Evolutionary conservation across 1,140 invertebrate species (phyloP), one percentile per base, ranked within the genome.

Genomic region (Caenorhabditis briggsae): DNA sequence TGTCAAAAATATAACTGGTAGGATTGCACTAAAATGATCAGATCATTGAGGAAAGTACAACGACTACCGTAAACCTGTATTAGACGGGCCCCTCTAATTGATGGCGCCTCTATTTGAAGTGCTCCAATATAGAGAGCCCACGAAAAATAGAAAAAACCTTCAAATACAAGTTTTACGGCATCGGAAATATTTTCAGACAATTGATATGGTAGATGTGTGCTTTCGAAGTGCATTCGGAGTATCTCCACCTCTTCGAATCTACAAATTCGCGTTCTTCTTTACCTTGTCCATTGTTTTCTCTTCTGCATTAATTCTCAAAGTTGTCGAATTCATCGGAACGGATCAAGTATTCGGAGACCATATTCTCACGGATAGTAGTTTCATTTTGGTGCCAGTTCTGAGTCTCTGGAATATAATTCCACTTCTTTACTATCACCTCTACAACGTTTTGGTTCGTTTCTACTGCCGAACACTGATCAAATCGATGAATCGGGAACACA

Each of bases 321-420:
- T 90, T 14, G 87, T 86, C 9, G 89, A 90, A 61, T 82, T 84
- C 25, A 43, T 88, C 18, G 50, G 74, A 18, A 87, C 86, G 18
- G 86, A 78, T 20, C 59, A 83, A 58, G 43, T 43, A 18, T 56
- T 88, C 20, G 82, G 86, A 23, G 64, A 88, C 2, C 65, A 84
- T 50, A 56, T 86, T 20, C 56, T 91, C 20, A 84, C 55, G 2
- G 90, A 91, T 50, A 82, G 82, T 14, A 74, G 85, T 14, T 89
- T 91, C 33, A 55, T 91, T 41, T 58, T 91, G 33, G 90, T 91
- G 25, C 90, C 90, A 23, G 43, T 91, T 23, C 58, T 91, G 25
- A 89, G 89, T 16, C 64, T 89, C 1, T 91, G 90, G 90, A 91
- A 91, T 64, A 53, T 90, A 14, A 55, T 91, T n/a, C 90, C 90